Evolutionary conservation across 1,140 invertebrate species (phyloP).

Genomic region (Drosophila suzukii): DNA sequence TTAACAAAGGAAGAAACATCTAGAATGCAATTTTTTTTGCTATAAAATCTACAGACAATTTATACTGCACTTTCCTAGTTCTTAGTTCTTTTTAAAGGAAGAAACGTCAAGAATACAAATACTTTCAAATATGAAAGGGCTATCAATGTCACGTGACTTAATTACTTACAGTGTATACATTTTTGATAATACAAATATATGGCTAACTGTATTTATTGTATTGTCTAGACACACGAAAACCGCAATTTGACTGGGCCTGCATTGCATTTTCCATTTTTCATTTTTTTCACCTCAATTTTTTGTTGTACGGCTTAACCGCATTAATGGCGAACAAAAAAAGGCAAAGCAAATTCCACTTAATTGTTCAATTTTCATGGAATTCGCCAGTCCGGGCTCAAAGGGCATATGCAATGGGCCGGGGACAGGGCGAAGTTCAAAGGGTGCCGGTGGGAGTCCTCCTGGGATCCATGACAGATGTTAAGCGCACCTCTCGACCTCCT

Average conservation of each 20-base stretch:
- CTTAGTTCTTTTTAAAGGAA: too few relatives aligned
- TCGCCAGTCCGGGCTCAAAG: constrained; percentile 55
- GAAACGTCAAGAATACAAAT: too few relatives aligned
- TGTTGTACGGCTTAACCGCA: constrained; percentile 68
- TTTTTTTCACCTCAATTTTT: constrained; percentile 21
- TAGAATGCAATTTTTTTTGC: too few relatives aligned
- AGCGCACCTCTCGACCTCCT: constrained; percentile 6
- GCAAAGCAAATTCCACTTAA: constrained; percentile 52
- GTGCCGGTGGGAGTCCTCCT: constrained; percentile 11
- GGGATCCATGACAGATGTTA: constrained; percentile 37
- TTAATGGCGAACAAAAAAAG: constrained; percentile 45
- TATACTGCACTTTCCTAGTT: too few relatives aligned
- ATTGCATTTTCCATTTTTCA: constrained; percentile 59
- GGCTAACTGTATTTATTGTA: constrained; percentile 80
- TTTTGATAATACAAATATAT: constrained; percentile 75
- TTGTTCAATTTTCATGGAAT: constrained; percentile 73
- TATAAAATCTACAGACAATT: too few relatives aligned
- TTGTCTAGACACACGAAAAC: constrained; percentile 79
- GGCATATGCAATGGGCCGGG: constrained; percentile 53
- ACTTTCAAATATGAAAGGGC: background rate
- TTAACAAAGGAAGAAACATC: too few relatives aligned
- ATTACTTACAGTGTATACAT: constrained; percentile 24
- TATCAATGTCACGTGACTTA: constrained; percentile 8
- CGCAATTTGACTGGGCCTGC: constrained; percentile 68
- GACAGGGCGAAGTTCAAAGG: constrained; percentile 27